Percentiles rank a stretch among this genome's conserved stretches.
Conservation (phyloP, 1,140 invertebrate genomes). For the Leucophenga varia region DNA sequence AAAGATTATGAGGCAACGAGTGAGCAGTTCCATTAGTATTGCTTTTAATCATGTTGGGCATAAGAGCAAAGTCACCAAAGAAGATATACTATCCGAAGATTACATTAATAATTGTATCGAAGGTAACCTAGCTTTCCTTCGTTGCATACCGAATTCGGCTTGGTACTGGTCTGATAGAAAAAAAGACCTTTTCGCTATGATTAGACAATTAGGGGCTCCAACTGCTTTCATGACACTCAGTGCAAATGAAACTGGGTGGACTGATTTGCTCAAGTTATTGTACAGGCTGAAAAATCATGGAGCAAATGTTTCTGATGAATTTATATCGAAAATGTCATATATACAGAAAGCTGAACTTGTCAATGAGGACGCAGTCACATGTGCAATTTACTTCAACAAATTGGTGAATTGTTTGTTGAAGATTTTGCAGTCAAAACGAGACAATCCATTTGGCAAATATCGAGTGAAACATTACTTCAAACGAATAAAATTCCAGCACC, state of each 20-base stretch:
- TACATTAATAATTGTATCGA: conserved; percentile 13
- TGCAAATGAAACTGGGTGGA: conserved; percentile 55
- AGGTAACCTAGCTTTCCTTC: conserved; percentile 22
- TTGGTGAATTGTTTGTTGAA: conserved; percentile 22
- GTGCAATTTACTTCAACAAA: conserved; percentile 55
- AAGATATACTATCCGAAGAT: conserved; percentile 37
- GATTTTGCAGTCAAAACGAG: conserved; percentile 4
- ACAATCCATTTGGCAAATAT: conserved; percentile 46
- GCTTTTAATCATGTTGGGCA: conserved; percentile 31
- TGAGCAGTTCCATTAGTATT: conserved; percentile 6
- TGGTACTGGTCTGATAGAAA: conserved; percentile 45
- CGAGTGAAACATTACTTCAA: conserved; percentile 43
- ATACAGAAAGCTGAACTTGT: conserved; percentile 39
- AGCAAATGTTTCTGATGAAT: conserved; percentile 24
- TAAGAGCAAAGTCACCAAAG: conserved; percentile 22
- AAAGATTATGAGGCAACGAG: conserved; percentile 13
- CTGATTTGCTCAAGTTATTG: conserved; percentile 45
- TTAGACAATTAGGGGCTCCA: conserved; percentile 48
- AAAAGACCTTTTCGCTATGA: conserved; percentile 56
- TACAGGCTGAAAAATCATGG: conserved; percentile 44
- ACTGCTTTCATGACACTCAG: conserved; percentile 49
- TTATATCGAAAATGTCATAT: conserved; percentile 21
- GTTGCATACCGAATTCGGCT: conserved; percentile 33
- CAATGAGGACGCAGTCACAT: conserved; percentile 57
- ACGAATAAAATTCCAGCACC: conserved; percentile 58